phyloP scores from a whole-genome alignment of 2,797 vertebrate genomes.

The Phataginus tricuspis region DNA sequence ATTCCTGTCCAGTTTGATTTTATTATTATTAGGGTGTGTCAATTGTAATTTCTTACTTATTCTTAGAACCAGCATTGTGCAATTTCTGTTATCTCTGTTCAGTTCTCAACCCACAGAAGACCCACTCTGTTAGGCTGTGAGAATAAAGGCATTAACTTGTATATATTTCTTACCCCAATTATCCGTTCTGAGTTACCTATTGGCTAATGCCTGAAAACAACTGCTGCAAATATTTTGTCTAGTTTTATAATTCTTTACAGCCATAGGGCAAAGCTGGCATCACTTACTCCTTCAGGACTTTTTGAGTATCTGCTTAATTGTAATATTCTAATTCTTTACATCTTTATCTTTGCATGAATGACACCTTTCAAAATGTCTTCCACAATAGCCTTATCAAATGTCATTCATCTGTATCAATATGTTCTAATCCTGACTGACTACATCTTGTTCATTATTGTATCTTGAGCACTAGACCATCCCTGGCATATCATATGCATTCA shows the following conservation, averaged over 20 bases:
- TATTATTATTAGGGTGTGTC: neutral
- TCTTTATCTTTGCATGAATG: neutral
- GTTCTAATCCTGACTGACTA: neutral
- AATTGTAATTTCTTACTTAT: neutral
- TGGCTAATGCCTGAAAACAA: neutral
- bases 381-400: too few species aligned
- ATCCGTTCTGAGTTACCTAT: neutral
- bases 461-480: neutral
- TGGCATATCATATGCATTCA: neutral
- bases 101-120: neutral
- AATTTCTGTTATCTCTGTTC: neutral
- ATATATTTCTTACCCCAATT: neutral
- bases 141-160: neutral
- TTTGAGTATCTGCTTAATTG: neutral
- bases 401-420: neutral
- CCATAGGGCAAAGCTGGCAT: neutral
- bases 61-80: neutral
- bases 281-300: neutral
- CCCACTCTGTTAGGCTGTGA: neutral
- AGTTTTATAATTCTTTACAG: neutral
- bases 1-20: neutral
- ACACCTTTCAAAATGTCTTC: neutral
- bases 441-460: neutral
- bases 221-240: neutral
- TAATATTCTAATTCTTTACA: neutral